phyloP scores from a whole-genome alignment of 2,888 invertebrate genomes.

The Nomada goodeniana region DNA sequence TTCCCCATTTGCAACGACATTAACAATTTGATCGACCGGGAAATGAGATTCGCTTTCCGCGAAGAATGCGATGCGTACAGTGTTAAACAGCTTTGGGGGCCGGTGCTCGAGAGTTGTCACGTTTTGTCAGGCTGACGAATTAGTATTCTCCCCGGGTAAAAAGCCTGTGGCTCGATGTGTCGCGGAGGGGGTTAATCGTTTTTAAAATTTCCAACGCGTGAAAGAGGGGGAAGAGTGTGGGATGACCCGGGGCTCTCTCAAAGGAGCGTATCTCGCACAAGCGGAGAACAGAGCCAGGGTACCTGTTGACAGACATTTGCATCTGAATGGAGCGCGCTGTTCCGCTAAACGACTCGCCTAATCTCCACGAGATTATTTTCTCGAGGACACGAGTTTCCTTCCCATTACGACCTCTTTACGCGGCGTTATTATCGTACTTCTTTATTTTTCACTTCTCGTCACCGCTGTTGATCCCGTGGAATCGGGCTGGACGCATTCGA shows the following conservation, averaged over 20 bases:
- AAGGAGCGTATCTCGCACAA: constrained; percentile 65
- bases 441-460: constrained; percentile 26
- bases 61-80: background rate
- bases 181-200: constrained; percentile 59
- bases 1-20: too few species aligned
- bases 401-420: constrained; percentile 72
- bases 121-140: constrained; percentile 36
- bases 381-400: constrained; percentile 75
- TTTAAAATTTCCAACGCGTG: constrained; percentile 63
- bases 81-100: background rate
- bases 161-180: constrained; percentile 26
- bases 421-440: constrained; percentile 73
- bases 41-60: background rate
- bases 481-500: constrained; percentile 31
- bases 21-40: too few species aligned
- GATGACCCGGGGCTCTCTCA: constrained; percentile 48
- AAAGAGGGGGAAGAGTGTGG: constrained; percentile 25
- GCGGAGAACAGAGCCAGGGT: constrained; percentile 58
- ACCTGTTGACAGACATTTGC: constrained; percentile 82
- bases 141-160: constrained; percentile 52
- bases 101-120: background rate
- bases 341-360: constrained; percentile 73
- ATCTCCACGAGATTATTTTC: constrained; percentile 80
- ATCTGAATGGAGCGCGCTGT: constrained; percentile 78
- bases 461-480: constrained; percentile 54